Evolutionary conservation across 2,797 vertebrate genomes (phyloP).

Genomic region (Oryzias sinensis): DNA sequence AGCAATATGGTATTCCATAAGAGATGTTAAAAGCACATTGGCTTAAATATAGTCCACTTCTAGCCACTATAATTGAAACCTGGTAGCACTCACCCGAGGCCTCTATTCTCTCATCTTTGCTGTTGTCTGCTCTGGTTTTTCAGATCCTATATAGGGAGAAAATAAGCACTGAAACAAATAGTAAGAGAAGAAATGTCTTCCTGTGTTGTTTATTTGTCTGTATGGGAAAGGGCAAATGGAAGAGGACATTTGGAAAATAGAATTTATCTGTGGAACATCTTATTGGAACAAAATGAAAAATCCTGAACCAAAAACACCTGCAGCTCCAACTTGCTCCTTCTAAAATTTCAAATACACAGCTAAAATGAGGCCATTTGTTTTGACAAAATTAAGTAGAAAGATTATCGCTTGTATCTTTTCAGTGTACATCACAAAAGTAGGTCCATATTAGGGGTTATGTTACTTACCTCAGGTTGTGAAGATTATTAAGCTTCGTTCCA

Average conservation of each 20-base stretch:
- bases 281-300: too few relatives aligned
- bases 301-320: too few relatives aligned
- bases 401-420: too few relatives aligned
- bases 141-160: slow-evolving; percentile 4
- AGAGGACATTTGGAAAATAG: neutral
- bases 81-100: slow-evolving; percentile 38
- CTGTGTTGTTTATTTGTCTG: neutral
- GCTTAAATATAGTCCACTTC: slow-evolving; percentile 49
- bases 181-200: neutral
- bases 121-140: slow-evolving; percentile 4
- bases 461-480: too few relatives aligned
- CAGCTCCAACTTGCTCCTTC: too few relatives aligned
- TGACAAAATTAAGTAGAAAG: too few relatives aligned
- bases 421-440: too few relatives aligned
- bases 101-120: slow-evolving; percentile 10
- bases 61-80: slow-evolving; percentile 33
- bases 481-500: too few relatives aligned
- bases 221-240: neutral
- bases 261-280: neutral
- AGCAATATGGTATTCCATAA: slow-evolving; percentile 31
- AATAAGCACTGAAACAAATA: neutral
- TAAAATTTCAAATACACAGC: too few relatives aligned
- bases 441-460: too few relatives aligned
- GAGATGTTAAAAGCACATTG: slow-evolving; percentile 48
- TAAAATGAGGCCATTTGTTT: too few relatives aligned